Evolutionary conservation across 2,888 invertebrate genomes (phyloP), one percentile per base, ranked within the genome.

Genomic region (Heliconius charithonia): DNA sequence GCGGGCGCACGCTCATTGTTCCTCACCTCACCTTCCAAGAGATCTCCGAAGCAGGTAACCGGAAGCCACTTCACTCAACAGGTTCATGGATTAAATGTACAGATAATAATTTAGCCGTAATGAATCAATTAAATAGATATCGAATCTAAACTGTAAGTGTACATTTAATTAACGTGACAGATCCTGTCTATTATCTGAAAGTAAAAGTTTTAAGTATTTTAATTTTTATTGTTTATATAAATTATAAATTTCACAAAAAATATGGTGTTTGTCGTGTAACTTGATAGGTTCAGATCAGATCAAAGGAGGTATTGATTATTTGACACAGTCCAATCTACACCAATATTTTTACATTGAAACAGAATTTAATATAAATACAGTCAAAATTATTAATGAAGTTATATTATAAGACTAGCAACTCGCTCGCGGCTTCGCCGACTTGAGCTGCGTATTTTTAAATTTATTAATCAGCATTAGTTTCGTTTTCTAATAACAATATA

Each of bases 11-110:
- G 77, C 67, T 89, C 86, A 91, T 91, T 92, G 91, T 92, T 91
- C 89, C n/a, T n/a, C n/a, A n/a, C n/a, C n/a, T n/a, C 90, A 89
- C 88, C 89, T 88, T 86, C 87, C 85, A 84, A 83, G 82, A 86
- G 85, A 85, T 84, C 86, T 85, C 82, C 85, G 84, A 83, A 86
- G 86, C 85, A 85, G 86, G 85, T 87, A 87, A 85, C 86, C 85
- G 83, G 84, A 85, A 85, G 84, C 83, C 83, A 83, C 77, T 79
- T 81, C 78, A 76, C 77, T 79, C 82, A 83, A 83, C 86, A 85
- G 84, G 85, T 85, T 85, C 84, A 81, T 72, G 71, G 41, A 76
- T 59, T 76, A 45, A 72, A 67, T 66, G 62, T 45, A 51, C 27
- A 29, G 63, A 71, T 80, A 75, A 45, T 29, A 71, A 63, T 16